Evolutionary conservation across 2,797 vertebrate species (phyloP).

Genomic region (Anniella stebbinsi): DNA sequence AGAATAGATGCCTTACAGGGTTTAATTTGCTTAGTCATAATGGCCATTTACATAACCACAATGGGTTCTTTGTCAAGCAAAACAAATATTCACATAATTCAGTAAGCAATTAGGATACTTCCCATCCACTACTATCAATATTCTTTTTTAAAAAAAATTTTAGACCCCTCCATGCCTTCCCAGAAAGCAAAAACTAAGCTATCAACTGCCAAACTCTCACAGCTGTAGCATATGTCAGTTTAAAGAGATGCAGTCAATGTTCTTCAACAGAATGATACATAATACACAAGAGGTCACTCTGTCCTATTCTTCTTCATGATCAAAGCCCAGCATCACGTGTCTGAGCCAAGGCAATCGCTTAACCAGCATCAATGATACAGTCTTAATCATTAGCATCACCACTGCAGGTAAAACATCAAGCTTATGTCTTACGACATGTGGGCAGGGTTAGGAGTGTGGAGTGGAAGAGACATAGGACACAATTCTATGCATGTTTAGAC

Average conservation of each 20-base stretch:
- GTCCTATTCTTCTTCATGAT: not conserved
- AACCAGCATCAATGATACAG: not conserved
- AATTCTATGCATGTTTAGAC: no score
- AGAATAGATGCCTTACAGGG: constrained; percentile 59
- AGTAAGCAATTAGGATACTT: constrained; percentile 46
- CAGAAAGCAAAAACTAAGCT: constrained; percentile 22
- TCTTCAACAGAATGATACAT: not conserved
- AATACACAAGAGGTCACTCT: not conserved
- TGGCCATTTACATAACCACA: constrained; percentile 60
- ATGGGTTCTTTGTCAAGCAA: constrained; percentile 65
- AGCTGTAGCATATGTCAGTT: constrained; percentile 2
- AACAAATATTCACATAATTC: constrained; percentile 65
- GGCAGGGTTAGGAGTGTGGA: not conserved
- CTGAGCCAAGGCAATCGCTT: not conserved
- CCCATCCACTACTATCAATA: constrained; percentile 33
- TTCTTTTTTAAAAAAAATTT: not conserved
- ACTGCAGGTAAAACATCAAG: not conserved
- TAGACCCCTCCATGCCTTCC: not conserved
- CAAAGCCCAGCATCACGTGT: not conserved
- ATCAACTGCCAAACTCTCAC: constrained; percentile 31
- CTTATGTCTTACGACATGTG: not conserved
- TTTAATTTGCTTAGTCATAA: constrained; percentile 68
- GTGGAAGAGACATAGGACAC: not conserved
- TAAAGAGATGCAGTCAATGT: constrained; percentile 15
- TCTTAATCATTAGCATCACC: not conserved